Conservation (phyloP, 2,797 vertebrate species). For the Lacerta agilis region DNA sequence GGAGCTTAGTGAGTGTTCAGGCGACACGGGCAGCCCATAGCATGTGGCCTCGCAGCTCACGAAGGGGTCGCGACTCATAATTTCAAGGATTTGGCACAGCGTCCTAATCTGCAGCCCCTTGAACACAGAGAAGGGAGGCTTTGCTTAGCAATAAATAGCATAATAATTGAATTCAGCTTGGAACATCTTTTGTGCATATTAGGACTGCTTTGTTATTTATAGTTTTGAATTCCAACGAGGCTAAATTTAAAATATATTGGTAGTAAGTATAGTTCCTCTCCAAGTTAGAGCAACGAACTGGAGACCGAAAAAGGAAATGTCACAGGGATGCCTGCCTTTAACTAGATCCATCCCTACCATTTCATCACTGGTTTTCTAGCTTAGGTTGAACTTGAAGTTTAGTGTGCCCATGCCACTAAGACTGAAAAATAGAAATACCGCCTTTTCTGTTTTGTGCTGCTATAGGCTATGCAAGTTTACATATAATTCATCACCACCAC, state of each 20-base stretch:
- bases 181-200: conserved; percentile 29
- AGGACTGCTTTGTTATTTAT: conserved; percentile 33
- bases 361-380: conserved; percentile 11
- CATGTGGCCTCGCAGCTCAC: not conserved
- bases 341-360: not conserved
- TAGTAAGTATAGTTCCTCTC: conserved; percentile 20
- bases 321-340: conserved; percentile 6
- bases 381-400: not conserved
- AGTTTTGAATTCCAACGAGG: conserved; percentile 17
- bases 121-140: not conserved
- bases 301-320: conserved; percentile 39
- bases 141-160: conserved; percentile 31
- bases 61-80: not conserved
- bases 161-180: conserved; percentile 28
- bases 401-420: not conserved
- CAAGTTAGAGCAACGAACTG: not conserved
- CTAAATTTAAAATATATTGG: conserved; percentile 37
- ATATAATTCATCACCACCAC: not conserved
- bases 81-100: not conserved
- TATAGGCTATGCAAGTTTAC: not conserved
- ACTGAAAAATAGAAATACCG: not conserved
- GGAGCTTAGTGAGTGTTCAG: not conserved
- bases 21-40: not conserved
- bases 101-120: not conserved
- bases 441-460: not conserved